These are phyloP conservation scores for Xerus inauris DNA, from an alignment of 2,113 vertebrate genomes.

Conservation along the genomic window DNA sequence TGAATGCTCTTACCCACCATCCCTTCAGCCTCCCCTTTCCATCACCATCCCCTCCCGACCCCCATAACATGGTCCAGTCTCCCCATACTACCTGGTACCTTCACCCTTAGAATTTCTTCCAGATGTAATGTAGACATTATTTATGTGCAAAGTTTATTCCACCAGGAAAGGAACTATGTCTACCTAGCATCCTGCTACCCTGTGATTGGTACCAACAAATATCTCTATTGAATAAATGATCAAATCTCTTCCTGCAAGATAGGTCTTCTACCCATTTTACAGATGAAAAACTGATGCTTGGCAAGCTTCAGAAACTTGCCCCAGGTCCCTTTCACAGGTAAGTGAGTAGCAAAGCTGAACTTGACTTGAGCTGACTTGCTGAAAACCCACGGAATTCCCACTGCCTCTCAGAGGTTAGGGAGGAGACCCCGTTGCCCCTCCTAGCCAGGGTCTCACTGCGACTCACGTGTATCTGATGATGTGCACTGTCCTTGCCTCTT, in stretches of 20 bases:
- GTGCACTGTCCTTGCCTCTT: neutral
- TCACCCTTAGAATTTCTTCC: neutral
- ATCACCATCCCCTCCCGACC: neutral
- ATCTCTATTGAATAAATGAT: neutral
- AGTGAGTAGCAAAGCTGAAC: neutral
- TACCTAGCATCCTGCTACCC: neutral
- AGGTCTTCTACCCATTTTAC: neutral
- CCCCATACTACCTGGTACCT: neutral
- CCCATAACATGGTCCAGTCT: neutral
- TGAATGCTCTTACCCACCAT: rapidly evolving
- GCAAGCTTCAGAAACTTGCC: neutral
- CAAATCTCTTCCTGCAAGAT: neutral
- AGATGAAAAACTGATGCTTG: neutral
- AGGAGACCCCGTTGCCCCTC: neutral
- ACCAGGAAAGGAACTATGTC: neutral
- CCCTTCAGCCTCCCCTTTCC: neutral
- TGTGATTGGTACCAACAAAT: neutral
- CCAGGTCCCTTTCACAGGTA: neutral
- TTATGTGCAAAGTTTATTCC: neutral
- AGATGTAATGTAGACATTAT: neutral
- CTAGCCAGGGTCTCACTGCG: neutral
- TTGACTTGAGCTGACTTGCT: neutral
- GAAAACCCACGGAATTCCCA: neutral
- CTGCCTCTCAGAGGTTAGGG: neutral
- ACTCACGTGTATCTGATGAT: neutral